Evolutionary conservation across 2,888 invertebrate genomes (phyloP).

Genomic region (Bombyx huttoni): DNA sequence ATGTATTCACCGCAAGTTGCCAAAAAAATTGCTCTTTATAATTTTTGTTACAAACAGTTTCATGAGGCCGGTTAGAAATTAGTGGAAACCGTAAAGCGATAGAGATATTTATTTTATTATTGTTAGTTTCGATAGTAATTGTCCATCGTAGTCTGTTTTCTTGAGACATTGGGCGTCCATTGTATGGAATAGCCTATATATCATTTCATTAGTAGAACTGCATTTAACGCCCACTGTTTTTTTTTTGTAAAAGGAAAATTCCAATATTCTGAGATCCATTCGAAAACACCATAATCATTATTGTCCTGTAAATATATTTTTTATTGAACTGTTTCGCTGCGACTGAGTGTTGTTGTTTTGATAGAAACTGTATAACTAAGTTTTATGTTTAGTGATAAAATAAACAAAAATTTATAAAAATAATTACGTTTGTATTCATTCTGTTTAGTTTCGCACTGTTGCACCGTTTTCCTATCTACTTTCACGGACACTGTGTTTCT

Average conservation of each 20-base stretch:
- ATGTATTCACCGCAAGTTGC: constrained; percentile 65
- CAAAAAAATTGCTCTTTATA: constrained; percentile 59
- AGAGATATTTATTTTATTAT: constrained; percentile 57
- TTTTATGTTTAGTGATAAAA: constrained; percentile 71
- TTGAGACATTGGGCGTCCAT: constrained; percentile 18
- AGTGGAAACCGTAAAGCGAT: constrained; percentile 46
- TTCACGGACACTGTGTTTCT: constrained; percentile 35
- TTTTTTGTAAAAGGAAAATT: constrained; percentile 26
- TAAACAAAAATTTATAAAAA: constrained; percentile 61
- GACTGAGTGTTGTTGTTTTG: constrained; percentile 68
- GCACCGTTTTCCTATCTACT: constrained; percentile 45
- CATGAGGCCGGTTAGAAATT: constrained; percentile 48
- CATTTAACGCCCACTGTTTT: constrained; percentile 51
- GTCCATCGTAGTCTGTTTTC: constrained; percentile 21
- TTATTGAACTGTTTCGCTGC: constrained; percentile 62
- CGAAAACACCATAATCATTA: constrained; percentile 25
- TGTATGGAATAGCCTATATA: constrained; percentile 15
- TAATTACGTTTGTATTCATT: constrained; percentile 39
- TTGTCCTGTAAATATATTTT: constrained; percentile 60
- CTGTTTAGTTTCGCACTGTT: constrained; percentile 39
- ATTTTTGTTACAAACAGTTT: constrained; percentile 48
- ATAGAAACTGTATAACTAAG: constrained; percentile 71
- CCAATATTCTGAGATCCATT: constrained; percentile 20
- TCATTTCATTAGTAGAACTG: constrained; percentile 29
- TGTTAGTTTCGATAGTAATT: constrained; percentile 37